Evolutionary conservation across 2,113 vertebrate species (phyloP).

Genomic region (Gorsachius goisagi): DNA sequence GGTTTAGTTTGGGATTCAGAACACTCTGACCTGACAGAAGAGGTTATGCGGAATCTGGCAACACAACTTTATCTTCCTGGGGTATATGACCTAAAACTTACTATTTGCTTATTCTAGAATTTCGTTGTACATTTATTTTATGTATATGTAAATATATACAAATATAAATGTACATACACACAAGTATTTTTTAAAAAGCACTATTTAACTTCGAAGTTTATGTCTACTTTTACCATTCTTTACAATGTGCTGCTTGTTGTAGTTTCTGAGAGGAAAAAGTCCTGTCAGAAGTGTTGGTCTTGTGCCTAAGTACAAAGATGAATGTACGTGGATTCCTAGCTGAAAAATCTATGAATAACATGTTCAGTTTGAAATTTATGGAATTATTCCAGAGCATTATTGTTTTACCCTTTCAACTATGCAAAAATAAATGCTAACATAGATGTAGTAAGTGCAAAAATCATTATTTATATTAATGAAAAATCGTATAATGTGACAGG

Average conservation of each 20-base stretch:
- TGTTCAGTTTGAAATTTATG: neutral
- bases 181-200: neutral
- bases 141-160: neutral
- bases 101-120: neutral
- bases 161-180: neutral
- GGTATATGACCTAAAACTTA: slow-evolving; percentile 69
- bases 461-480: neutral
- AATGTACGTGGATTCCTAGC: neutral
- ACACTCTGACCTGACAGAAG: slow-evolving; percentile 91
- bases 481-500: neutral
- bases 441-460: neutral
- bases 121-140: neutral
- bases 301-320: neutral
- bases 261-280: neutral
- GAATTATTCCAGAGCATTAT: neutral
- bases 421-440: neutral
- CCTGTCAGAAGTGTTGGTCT: neutral
- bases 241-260: neutral
- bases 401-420: neutral
- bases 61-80: slow-evolving; percentile 88
- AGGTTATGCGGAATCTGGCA: slow-evolving; percentile 87
- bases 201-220: neutral
- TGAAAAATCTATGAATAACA: neutral
- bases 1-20: slow-evolving; percentile 97
- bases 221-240: neutral